These are phyloP conservation scores for Pachydiplax longipennis DNA, from an alignment of 2,888 invertebrate species.

Conservation along the genomic window DNA sequence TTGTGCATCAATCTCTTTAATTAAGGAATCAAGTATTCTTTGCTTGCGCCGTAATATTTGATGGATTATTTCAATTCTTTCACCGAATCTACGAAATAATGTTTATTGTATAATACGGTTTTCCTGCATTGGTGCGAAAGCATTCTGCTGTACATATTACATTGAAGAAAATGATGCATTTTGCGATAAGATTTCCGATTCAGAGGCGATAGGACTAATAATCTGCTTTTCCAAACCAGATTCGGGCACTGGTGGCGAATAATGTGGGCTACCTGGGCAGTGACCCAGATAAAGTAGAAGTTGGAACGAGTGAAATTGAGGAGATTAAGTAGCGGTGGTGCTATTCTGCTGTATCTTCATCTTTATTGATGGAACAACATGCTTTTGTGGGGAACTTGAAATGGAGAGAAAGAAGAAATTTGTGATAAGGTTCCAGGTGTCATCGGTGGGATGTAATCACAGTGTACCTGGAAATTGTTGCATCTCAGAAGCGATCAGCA, in stretches of 20 bases:
- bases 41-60: no score
- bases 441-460: neutral
- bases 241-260: neutral
- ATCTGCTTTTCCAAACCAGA: neutral
- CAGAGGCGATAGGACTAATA: neutral
- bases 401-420: conserved; percentile 28
- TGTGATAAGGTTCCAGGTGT: neutral
- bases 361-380: neutral
- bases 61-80: no score
- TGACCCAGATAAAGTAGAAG: conserved; percentile 27
- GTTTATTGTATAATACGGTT: no score
- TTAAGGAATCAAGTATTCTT: no score
- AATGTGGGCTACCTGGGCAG: conserved; percentile 15
- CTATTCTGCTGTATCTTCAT: neutral
- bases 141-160: no score
- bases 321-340: neutral
- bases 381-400: neutral
- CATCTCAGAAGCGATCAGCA: neutral
- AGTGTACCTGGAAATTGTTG: neutral
- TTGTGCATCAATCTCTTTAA: no score
- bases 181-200: no score
- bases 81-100: no score
- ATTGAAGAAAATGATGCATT: no score
- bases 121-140: no score
- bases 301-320: neutral